These are phyloP conservation scores for Rhopalosiphum maidis DNA, from an alignment of 1,140 invertebrate genomes.

Conservation along the genomic window DNA sequence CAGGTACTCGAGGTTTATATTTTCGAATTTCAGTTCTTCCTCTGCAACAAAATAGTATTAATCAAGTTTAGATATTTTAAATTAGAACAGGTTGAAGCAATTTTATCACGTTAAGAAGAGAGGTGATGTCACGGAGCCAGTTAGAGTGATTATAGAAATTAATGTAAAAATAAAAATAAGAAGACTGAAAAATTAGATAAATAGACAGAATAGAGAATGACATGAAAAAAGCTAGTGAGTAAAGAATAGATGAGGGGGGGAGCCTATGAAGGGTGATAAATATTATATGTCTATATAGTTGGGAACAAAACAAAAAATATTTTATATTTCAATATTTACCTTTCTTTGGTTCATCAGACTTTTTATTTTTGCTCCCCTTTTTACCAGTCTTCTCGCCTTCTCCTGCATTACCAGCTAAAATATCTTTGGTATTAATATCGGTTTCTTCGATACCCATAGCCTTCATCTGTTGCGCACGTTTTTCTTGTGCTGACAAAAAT, in stretches of 20 bases:
- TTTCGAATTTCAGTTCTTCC: slow-evolving; percentile 82
- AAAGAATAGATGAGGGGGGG: neutral
- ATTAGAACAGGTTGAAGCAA: neutral
- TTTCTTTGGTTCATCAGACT: slow-evolving; percentile 74
- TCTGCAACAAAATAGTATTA: slow-evolving; percentile 58
- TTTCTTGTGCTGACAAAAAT: slow-evolving; percentile 87
- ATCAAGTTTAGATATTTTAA: neutral
- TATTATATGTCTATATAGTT: neutral
- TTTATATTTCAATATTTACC: slow-evolving; percentile 62
- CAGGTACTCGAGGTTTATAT: slow-evolving; percentile 89
- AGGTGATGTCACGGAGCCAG: accelerated
- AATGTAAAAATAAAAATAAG: neutral
- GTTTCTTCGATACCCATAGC: slow-evolving; percentile 91
- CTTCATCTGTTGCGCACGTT: slow-evolving; percentile 89
- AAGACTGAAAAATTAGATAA: too few species aligned
- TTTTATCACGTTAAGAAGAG: neutral
- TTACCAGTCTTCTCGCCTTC: slow-evolving; percentile 68
- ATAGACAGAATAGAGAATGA: too few species aligned
- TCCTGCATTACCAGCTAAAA: slow-evolving; percentile 63
- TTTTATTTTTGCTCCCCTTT: slow-evolving; percentile 61
- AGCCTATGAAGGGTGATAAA: neutral
- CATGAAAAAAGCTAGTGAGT: too few species aligned
- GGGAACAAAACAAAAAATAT: neutral
- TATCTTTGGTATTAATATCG: slow-evolving; percentile 68
- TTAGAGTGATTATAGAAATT: neutral